These are phyloP conservation scores for Cinclus cinclus DNA, from an alignment of 2,113 vertebrate species.

Conservation along the genomic window DNA sequence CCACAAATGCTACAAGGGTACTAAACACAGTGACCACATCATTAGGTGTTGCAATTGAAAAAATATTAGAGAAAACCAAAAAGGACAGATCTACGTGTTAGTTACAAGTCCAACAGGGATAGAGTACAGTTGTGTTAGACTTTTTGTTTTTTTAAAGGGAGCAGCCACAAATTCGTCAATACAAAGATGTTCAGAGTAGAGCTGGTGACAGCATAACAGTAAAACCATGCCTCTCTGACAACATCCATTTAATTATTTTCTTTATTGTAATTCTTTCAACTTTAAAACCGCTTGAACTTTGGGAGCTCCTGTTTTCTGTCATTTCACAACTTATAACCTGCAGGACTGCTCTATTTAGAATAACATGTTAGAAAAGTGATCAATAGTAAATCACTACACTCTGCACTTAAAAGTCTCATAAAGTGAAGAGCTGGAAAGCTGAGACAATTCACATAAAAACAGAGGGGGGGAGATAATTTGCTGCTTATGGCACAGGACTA, in stretches of 20 bases:
- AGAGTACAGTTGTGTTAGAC: background rate
- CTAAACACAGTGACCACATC: background rate
- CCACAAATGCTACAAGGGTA: background rate
- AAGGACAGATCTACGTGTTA: background rate
- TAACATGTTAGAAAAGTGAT: slow-evolving; percentile 42
- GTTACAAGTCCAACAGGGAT: background rate
- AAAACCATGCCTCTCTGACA: slow-evolving; percentile 22
- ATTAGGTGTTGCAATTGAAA: background rate
- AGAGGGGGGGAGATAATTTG: slow-evolving; percentile 31
- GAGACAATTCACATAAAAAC: background rate
- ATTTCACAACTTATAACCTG: slow-evolving; percentile 52
- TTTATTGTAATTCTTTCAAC: slow-evolving; percentile 15
- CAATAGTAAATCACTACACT: slow-evolving; percentile 33
- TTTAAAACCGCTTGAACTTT: slow-evolving; percentile 32
- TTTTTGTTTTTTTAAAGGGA: background rate
- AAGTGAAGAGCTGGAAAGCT: slow-evolving; percentile 44
- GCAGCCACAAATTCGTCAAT: slow-evolving; percentile 10
- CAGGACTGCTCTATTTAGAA: slow-evolving; percentile 32
- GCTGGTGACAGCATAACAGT: background rate
- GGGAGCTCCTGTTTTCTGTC: slow-evolving; percentile 47
- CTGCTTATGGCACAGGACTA: background rate
- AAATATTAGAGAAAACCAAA: background rate
- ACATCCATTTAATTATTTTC: slow-evolving; percentile 35
- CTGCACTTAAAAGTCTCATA: background rate
- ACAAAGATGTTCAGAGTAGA: slow-evolving; percentile 22